Evolutionary conservation across 1,140 invertebrate genomes (phyloP).

Genomic region (Palaemon carinicauda): DNA sequence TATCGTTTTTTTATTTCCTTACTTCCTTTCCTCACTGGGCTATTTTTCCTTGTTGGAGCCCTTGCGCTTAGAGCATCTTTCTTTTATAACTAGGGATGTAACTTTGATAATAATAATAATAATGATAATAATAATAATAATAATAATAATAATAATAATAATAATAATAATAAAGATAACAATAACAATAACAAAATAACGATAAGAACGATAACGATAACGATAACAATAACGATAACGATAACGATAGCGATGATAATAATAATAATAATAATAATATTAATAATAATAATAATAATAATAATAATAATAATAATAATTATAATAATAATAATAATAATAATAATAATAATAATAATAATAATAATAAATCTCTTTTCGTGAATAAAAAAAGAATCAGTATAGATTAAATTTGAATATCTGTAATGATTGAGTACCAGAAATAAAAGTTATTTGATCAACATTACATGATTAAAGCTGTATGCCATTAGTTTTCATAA

Average conservation of each 20-base stretch:
- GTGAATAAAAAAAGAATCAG: too few relatives aligned
- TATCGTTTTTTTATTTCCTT: too few relatives aligned
- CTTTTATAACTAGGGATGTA: too few relatives aligned
- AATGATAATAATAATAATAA: neutral
- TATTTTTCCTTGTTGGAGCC: too few relatives aligned
- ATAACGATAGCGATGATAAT: neutral
- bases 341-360: constrained; percentile 2
- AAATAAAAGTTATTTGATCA: too few relatives aligned
- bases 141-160: neutral
- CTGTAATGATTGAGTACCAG: too few relatives aligned
- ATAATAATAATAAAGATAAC: neutral
- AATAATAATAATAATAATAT: neutral
- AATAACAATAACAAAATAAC: neutral
- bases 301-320: constrained; percentile 12
- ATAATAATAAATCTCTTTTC: too few relatives aligned
- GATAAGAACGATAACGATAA: neutral
- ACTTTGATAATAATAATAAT: neutral
- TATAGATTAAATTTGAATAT: too few relatives aligned
- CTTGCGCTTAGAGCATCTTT: too few relatives aligned
- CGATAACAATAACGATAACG: neutral
- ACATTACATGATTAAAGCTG: too few relatives aligned
- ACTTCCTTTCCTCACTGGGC: too few relatives aligned
- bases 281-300: constrained; percentile 14
- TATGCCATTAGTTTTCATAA: too few relatives aligned
- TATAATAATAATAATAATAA: neutral